Base-by-base conservation (phyloP, 2,797 vertebrate genomes). In the Labeo calbasu region DNA sequence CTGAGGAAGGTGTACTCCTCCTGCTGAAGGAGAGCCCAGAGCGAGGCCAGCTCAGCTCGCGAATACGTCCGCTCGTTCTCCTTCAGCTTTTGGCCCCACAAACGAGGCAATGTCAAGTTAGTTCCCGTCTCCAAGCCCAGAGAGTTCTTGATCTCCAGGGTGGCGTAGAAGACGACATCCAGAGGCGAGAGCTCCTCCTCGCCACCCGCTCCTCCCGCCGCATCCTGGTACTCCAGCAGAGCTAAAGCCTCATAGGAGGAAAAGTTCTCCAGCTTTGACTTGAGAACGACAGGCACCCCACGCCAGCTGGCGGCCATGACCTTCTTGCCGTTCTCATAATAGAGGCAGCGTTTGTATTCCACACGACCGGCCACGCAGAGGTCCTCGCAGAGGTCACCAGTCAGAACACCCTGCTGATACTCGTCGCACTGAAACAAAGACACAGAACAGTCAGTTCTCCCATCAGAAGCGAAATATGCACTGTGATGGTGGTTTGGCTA, bases 11-110 rank as follows among this genome's bases (percentile, higher is more conserved):
- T 94, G 63, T 97, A 99, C 92, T 99, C 98, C 91, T 98, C 97
- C 91, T 99, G 98, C 91, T 98, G 97, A 71, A 98, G 94, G 87
- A 99, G 94, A 0, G 97, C 93, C 98, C 98, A 99, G 81, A 98
- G 95, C 0, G 97, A 99, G 71, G 96, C 95, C 92, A 98, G 93
- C 91, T 97, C 96, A 0, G 95, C 96, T 89, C 94, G 93, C 85
- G 96, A 94, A 85, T 85, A 94, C 0, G 91, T 91, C 43, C 92
- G 95, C 40, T 92, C 94, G 68, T 87, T 85, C 71, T 85, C 93
- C n/a, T 89, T 90, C 66, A 94, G 88, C 76, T 88, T 91, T 84
- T 92, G 92, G 0, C 92, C 92, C 97, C 96, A 96, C 6, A 97
- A 90, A 0, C 90, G 92, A 15, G 92, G 93, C 89, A 97, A 77